These are phyloP conservation scores for zebrafish (Danio rerio) DNA, from an alignment of 2,113 vertebrate genomes.

Conservation along the genomic window GRCz12tu NC_133196.1:43605001-43605500, in stretches of 20 bases:
- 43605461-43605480: too few species aligned
- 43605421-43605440: slow-evolving; percentile 81
- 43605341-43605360: slow-evolving; percentile 92
- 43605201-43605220: slow-evolving; percentile 89
- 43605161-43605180: slow-evolving; percentile 84
- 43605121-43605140: slow-evolving; percentile 90
- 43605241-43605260: slow-evolving; percentile 78
- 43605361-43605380: slow-evolving; percentile 90
- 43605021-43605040: slow-evolving; percentile 89
- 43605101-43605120: slow-evolving; percentile 84
- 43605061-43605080: slow-evolving; percentile 91
- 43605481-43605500: too few species aligned
- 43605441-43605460: slow-evolving; percentile 73
- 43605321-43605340: slow-evolving; percentile 91
- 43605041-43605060: slow-evolving; percentile 90
- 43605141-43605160: slow-evolving; percentile 91
- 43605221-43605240: slow-evolving; percentile 84
- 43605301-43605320: slow-evolving; percentile 86
- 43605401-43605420: slow-evolving; percentile 92
- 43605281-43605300: slow-evolving; percentile 95
- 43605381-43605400: slow-evolving; percentile 80
- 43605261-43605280: slow-evolving; percentile 89
- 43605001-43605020: slow-evolving; percentile 89
- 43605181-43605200: slow-evolving; percentile 87
- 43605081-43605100: slow-evolving; percentile 93